phyloP scores from a whole-genome alignment of 2,113 vertebrate species.

The Scatophagus argus region DNA sequence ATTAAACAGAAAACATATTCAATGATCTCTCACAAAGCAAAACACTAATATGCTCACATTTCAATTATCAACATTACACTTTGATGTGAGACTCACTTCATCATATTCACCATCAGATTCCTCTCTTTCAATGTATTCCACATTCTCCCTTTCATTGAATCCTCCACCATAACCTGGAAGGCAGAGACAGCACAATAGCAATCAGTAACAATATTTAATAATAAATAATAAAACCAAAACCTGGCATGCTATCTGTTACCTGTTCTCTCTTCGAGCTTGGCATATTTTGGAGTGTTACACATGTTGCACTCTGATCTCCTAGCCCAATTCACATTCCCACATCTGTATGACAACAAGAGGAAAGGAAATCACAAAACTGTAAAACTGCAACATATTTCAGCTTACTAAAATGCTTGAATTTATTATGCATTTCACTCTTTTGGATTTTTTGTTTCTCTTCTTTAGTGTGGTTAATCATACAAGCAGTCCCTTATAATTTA shows the following conservation, averaged over 20 bases:
- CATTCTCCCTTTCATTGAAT: slow-evolving; percentile 98
- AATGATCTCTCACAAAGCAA: background rate
- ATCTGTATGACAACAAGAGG: slow-evolving; percentile 78
- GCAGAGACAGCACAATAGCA: background rate
- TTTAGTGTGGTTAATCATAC: background rate
- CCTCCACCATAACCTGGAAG: slow-evolving; percentile 95
- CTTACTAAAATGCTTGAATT: background rate
- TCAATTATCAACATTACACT: background rate
- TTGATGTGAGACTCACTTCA: slow-evolving; percentile 86
- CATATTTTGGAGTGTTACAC: slow-evolving; percentile 99
- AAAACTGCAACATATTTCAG: background rate
- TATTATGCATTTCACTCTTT: background rate
- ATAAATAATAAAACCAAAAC: background rate
- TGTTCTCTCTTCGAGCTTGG: slow-evolving; percentile 97
- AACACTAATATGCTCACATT: background rate
- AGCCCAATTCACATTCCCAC: slow-evolving; percentile 99
- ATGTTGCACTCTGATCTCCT: slow-evolving; percentile 98
- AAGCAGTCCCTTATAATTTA: background rate
- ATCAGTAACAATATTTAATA: background rate
- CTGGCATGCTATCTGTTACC: slow-evolving; percentile 75
- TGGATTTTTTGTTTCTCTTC: background rate
- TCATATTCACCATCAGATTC: slow-evolving; percentile 99
- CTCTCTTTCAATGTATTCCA: slow-evolving; percentile 97
- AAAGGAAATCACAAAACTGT: background rate
- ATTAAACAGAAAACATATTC: background rate